Evolutionary conservation across 2,113 vertebrate genomes (phyloP).

Genomic region (Poeciliopsis retropinna): DNA sequence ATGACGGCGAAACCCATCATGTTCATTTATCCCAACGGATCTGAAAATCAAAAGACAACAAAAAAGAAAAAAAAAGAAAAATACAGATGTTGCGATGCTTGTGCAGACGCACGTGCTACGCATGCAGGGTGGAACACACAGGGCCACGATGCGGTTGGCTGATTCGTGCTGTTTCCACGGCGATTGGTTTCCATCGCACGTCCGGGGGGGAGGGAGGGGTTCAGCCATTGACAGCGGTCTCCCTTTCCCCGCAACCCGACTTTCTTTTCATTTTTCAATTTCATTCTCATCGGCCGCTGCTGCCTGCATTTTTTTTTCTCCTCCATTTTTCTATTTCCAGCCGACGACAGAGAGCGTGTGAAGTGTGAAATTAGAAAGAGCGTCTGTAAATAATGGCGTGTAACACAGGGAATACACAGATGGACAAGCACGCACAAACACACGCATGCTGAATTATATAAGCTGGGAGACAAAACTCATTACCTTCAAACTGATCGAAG

Average conservation of each 20-base stretch:
- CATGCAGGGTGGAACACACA: constrained; percentile 11
- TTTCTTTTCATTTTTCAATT: constrained; percentile 80
- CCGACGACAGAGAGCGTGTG: constrained; percentile 73
- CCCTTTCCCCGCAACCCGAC: constrained; percentile 43
- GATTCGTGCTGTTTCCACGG: constrained; percentile 74
- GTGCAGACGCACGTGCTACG: neutral
- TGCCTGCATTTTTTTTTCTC: constrained; percentile 54
- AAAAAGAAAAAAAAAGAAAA: constrained; percentile 10
- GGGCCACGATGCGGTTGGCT: constrained; percentile 51
- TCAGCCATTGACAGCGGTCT: constrained; percentile 67
- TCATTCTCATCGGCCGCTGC: constrained; percentile 71
- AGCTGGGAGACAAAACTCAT: constrained; percentile 67
- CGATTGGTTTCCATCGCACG: constrained; percentile 77
- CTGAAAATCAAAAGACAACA: constrained; percentile 41
- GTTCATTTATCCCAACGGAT: constrained; percentile 69
- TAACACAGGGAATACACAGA: constrained; percentile 66
- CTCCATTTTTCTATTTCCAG: constrained; percentile 70
- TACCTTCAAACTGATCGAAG: constrained; percentile 60
- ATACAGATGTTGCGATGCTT: constrained; percentile 48
- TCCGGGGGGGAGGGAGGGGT: constrained; percentile 26
- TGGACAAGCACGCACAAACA: constrained; percentile 40
- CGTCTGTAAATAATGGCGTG: constrained; percentile 74
- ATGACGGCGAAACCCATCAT: constrained; percentile 65
- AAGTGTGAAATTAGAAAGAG: constrained; percentile 81
- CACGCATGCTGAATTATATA: constrained; percentile 54